Percentiles rank a stretch among this genome's conserved stretches.
These are phyloP conservation scores for Oscheius sp. DNA, from an alignment of 1,140 invertebrate genomes.

Conservation along the genomic window DNA sequence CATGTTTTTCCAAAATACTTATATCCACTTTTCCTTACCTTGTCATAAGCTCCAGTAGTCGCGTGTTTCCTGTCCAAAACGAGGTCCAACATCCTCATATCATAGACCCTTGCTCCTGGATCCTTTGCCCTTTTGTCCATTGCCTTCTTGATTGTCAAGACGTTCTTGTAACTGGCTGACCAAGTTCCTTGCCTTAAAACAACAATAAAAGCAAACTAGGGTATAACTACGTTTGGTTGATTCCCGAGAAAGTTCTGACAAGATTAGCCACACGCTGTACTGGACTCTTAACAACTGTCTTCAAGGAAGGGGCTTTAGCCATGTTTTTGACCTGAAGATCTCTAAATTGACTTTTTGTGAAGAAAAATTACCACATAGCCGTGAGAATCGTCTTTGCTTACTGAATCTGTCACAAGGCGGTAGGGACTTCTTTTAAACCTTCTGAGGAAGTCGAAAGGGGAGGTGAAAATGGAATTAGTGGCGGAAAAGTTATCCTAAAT, in stretches of 20 bases:
- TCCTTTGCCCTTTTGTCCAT: constrained; percentile 47
- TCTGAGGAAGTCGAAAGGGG: not conserved
- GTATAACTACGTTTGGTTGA: constrained; percentile 1
- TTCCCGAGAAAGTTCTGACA: constrained; percentile 42
- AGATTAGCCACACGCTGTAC: constrained; percentile 41
- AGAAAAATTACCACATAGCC: constrained; percentile 10
- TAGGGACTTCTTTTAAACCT: constrained; percentile 21
- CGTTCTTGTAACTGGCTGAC: constrained; percentile 49
- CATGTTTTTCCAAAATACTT: not conserved
- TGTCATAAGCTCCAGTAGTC: constrained; percentile 34
- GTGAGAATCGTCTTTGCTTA: constrained; percentile 3
- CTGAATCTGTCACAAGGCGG: constrained; percentile 7
- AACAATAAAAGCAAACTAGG: not conserved
- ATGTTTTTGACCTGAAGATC: constrained; percentile 14
- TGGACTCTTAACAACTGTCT: not conserved
- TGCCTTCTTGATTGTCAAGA: constrained; percentile 43
- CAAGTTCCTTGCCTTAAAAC: constrained; percentile 37
- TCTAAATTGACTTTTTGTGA: not conserved
- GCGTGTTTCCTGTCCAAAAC: constrained; percentile 45
- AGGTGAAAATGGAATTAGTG: too few species aligned
- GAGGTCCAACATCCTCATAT: constrained; percentile 52
- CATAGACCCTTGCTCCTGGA: constrained; percentile 51
- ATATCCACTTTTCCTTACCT: not conserved
- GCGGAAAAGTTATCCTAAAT: too few species aligned
- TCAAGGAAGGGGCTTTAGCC: constrained; percentile 9